Evolutionary conservation across 2,888 invertebrate species (phyloP), one percentile per base, ranked within the genome.

Genomic region (Actias luna): DNA sequence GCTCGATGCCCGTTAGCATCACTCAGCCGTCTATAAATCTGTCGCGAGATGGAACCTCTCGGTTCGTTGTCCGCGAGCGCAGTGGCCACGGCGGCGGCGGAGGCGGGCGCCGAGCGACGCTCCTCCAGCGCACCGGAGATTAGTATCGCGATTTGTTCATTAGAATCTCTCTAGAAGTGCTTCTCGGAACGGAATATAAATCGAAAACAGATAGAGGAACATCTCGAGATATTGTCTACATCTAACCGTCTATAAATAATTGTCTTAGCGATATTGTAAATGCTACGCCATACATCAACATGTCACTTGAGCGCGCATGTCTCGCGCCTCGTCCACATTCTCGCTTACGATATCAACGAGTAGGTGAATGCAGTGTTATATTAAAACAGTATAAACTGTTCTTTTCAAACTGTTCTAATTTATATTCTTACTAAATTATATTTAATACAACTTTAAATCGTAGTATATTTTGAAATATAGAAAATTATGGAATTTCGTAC

Each of bases 11-110:
- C 67, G 69, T 73, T 65, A 69, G 77, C 78, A 75, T 76, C 78
- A 71, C 73, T 77, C 78, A 72, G 73, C 72, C 72, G 66, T 69
- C 77, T 73, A 86, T 87, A 86, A 86, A 87, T 86, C 84, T 85
- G 82, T 85, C 85, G 68, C 75, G 67, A 69, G 73, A 70, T 71
- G 66, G 73, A 52, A 52, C 73, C 75, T 73, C 75, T 70, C 69
- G 78, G 83, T 79, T 79, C 80, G 79, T 76, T 76, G 82, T 69
- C 77, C 80, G 66, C 65, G 60, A 65, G 63, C 68, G 12, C 12
- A 12, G 1, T 33, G 33, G 12, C 42, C 16, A 25, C 8, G 2
- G 14, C 14, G 52, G n/a, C 25, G 14, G 4, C 4, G 52, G n/a
- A 8, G 14, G 4, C 4, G 27, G 52, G 7, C 50, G 25, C 25